A percentile compares a stretch with the other conserved stretches of the same genome.
phyloP scores from a whole-genome alignment of 2,888 invertebrate genomes.

The Furcula furcula region DNA sequence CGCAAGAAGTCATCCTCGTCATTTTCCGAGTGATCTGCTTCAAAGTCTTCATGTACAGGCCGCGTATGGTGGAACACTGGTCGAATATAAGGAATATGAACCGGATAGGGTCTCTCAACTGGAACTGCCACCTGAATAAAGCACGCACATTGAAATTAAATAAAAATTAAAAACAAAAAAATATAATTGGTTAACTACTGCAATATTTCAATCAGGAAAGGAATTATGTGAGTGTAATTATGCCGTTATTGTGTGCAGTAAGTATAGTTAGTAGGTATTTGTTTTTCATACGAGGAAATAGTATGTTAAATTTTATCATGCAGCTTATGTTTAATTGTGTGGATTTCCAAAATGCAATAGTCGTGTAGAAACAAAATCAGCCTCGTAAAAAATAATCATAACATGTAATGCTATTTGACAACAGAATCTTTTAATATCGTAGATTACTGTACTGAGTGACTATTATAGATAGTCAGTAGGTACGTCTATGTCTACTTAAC shows the following conservation, averaged over 20 bases:
- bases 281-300: background rate
- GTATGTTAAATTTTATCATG: constrained; percentile 1
- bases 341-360: background rate
- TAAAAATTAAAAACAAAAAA: background rate
- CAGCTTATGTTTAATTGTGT: constrained; percentile 1
- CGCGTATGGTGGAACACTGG: constrained; percentile 77
- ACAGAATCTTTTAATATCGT: too few relatives aligned
- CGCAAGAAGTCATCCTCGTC: constrained; percentile 59
- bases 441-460: too few relatives aligned
- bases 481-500: too few relatives aligned
- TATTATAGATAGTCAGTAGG: too few relatives aligned
- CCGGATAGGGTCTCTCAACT: constrained; percentile 88
- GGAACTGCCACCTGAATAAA: constrained; percentile 83
- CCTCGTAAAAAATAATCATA: too few relatives aligned
- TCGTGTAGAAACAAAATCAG: background rate
- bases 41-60: constrained; percentile 52
- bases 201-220: background rate
- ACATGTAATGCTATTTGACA: too few relatives aligned
- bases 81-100: constrained; percentile 84
- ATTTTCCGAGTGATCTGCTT: constrained; percentile 34
- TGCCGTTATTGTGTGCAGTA: background rate
- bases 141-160: background rate
- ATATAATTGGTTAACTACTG: background rate
- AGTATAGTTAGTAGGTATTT: too few relatives aligned
- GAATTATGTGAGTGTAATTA: constrained; percentile 1